A percentile compares a stretch with the other conserved stretches of the same genome.
Conservation (phyloP, 2,888 invertebrate genomes). For the Synanthedon tipuliformis region DNA sequence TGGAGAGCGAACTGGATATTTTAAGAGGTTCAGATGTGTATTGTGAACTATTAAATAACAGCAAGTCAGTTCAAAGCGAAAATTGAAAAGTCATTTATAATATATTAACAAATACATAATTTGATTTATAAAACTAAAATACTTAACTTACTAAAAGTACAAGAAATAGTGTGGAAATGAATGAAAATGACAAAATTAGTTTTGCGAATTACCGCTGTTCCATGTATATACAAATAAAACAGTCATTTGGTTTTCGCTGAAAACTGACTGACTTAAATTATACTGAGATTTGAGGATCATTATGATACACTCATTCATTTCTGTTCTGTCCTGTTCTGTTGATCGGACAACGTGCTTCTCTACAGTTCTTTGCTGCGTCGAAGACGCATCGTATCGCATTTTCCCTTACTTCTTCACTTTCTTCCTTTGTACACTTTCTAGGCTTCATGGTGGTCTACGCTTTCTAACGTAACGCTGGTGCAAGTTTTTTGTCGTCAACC, state of each 20-base stretch:
- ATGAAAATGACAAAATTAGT: conserved; percentile 3
- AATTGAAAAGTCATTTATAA: no score
- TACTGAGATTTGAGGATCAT: no score
- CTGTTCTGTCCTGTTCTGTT: no score
- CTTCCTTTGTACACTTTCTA: conserved; percentile 67
- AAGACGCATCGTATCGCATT: conserved; percentile 36
- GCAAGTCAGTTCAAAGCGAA: no score
- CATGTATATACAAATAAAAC: no score
- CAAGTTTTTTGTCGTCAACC: conserved; percentile 55
- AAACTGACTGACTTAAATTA: no score
- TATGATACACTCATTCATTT: no score
- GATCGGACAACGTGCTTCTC: not conserved
- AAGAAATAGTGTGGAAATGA: no score
- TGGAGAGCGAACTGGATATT: conserved; percentile 46
- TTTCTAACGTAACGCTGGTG: conserved; percentile 65
- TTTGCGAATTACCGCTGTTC: not conserved
- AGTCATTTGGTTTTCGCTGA: no score
- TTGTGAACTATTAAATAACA: conserved; percentile 19
- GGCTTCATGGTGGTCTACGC: conserved; percentile 62
- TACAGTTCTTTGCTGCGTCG: conserved; percentile 33
- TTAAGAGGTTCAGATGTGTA: conserved; percentile 34
- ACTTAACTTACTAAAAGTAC: no score
- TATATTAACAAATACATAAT: no score
- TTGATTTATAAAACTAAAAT: no score
- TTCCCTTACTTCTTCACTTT: conserved; percentile 66